Evolutionary conservation across 2,797 vertebrate genomes (phyloP), one percentile per base, ranked within the genome.

Genomic region (Taenioides sp.): DNA sequence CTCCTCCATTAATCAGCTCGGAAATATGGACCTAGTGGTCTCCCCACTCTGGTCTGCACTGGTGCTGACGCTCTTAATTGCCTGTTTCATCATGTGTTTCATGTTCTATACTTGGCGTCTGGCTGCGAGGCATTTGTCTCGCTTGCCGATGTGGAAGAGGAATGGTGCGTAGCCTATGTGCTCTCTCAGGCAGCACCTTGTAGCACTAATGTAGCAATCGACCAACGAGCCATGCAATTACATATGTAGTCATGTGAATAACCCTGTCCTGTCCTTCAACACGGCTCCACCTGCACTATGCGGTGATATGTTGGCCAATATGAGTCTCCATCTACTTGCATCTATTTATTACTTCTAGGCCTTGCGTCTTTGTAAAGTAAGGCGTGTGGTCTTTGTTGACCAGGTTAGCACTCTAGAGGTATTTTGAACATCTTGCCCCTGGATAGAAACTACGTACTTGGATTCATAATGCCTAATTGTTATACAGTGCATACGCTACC

Each of bases 41-140:
- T 82, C 81, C 71, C 80, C 75, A 54, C 80, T 74, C 78, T 7
- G 69, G 80, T 81, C 80, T 82, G 84, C 87, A 76, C 80, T 77
- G 79, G 78, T 82, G 49, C 80, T 47, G 65, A 83, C 80, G 89
- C 86, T 89, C 85, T 89, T 92, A 92, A 93, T 93, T 93, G 92
- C 85, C 73, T 86, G 90, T 92, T 92, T 91, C 85, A 88, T 89
- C 89, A 91, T 92, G 91, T 91, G 89, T 91, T 91, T 90, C 87
- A 83, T 87, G 89, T 87, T 85, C 90, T 83, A 80, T 83, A 88
- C 86, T 87, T 80, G 88, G 85, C 84, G 80, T 77, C 76, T 71
- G 79, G 83, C 89, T 87, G 86, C 80, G 34, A 86, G 85, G 83
- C 89, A 89, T 94, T 90, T 88, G 84, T 92, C 90, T 90, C 69